Percentiles rank a stretch among this genome's conserved stretches.
phyloP scores from a whole-genome alignment of 2,888 invertebrate species.

The Latheticus oryzae region DNA sequence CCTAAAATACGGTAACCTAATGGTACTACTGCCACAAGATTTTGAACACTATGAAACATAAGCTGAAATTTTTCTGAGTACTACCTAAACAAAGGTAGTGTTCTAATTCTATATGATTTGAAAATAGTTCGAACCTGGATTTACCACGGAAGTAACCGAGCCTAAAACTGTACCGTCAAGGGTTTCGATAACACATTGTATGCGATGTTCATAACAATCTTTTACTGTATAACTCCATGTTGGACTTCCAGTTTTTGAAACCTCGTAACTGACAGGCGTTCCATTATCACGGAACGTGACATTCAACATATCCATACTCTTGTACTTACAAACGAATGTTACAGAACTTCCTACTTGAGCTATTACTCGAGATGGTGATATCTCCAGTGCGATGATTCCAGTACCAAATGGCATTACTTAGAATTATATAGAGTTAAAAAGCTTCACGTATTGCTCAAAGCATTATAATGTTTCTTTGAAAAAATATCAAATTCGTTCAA shows the following conservation, averaged over 20 bases:
- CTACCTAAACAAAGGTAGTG: slow-evolving; percentile 11
- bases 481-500: too few relatives aligned
- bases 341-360: slow-evolving; percentile 63
- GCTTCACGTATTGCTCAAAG: too few relatives aligned
- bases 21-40: slow-evolving; percentile 31
- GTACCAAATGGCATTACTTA: slow-evolving; percentile 42
- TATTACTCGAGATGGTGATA: slow-evolving; percentile 65
- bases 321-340: slow-evolving; percentile 68
- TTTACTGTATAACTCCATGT: slow-evolving; percentile 52
- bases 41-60: slow-evolving; percentile 31
- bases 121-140: slow-evolving; percentile 58
- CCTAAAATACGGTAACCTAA: slow-evolving; percentile 19
- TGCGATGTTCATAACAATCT: slow-evolving; percentile 51
- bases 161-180: slow-evolving; percentile 56
- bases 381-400: slow-evolving; percentile 59
- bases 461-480: too few relatives aligned
- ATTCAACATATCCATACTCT: slow-evolving; percentile 61
- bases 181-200: slow-evolving; percentile 60
- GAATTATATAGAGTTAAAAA: slow-evolving; percentile 17
- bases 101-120: too few relatives aligned
- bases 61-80: slow-evolving; percentile 13
- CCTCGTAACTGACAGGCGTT: slow-evolving; percentile 7
- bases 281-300: slow-evolving; percentile 51
- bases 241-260: slow-evolving; percentile 2
- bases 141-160: slow-evolving; percentile 58